Evolutionary conservation across 2,797 vertebrate genomes (phyloP).

Genomic region (Chaetodon trifasciatus): DNA sequence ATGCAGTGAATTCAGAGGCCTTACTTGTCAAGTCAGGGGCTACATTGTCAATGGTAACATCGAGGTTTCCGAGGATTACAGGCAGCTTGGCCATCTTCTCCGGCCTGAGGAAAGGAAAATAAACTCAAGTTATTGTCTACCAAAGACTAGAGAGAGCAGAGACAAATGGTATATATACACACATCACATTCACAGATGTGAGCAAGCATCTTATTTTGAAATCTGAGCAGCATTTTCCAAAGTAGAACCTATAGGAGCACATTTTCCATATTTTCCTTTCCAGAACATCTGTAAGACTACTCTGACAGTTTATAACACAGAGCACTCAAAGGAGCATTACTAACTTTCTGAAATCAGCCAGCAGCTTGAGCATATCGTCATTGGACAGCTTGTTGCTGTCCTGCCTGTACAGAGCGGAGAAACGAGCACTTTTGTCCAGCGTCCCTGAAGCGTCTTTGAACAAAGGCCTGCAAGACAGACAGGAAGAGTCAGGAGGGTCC

Average conservation of each 20-base stretch:
- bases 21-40: conserved; percentile 95
- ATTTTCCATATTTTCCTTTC: conserved; percentile 46
- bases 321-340: conserved; percentile 84
- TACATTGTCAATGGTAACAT: conserved; percentile 94
- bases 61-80: conserved; percentile 97
- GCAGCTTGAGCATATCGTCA: conserved; percentile 96
- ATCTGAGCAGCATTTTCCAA: conserved; percentile 42
- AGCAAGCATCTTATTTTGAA: conserved; percentile 57
- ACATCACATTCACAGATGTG: conserved; percentile 54
- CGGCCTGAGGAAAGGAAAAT: conserved; percentile 86
- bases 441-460: conserved; percentile 96
- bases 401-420: conserved; percentile 95
- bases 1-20: conserved; percentile 60
- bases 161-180: conserved; percentile 9
- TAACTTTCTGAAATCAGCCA: conserved; percentile 98
- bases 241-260: conserved; percentile 43
- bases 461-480: conserved; percentile 84
- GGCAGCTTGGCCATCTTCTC: conserved; percentile 99
- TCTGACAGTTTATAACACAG: conserved; percentile 20
- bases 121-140: conserved; percentile 63
- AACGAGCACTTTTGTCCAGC: conserved; percentile 94
- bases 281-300: conserved; percentile 47
- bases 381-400: conserved; percentile 97
- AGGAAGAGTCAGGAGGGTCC: conserved; percentile 13
- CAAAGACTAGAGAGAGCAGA: conserved; percentile 41